Evolutionary conservation across 2,113 vertebrate species (phyloP).

Genomic region (Ochotona princeps): DNA sequence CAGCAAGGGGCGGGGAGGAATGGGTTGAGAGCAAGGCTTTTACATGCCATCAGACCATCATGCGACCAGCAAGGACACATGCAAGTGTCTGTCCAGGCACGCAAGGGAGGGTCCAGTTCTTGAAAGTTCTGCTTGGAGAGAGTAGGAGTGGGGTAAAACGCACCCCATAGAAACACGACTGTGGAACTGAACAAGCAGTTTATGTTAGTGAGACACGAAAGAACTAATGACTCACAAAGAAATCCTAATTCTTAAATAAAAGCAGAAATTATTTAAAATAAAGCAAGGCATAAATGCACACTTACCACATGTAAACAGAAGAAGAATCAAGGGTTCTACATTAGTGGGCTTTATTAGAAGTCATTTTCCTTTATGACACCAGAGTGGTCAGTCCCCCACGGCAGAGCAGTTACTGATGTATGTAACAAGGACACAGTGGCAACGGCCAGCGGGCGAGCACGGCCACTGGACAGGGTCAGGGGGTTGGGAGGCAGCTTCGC

Average conservation of each 20-base stretch:
- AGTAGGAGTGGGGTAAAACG: background rate
- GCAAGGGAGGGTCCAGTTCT: background rate
- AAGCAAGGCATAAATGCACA: background rate
- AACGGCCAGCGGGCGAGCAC: background rate
- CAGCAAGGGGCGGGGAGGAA: background rate
- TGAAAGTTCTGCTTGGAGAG: background rate
- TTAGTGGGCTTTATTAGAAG: no score
- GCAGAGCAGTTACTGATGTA: background rate
- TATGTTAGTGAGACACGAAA: background rate
- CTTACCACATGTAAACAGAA: background rate
- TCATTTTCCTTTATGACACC: background rate
- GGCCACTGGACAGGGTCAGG: no score
- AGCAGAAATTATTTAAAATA: background rate
- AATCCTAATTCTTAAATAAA: background rate
- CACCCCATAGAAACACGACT: no score
- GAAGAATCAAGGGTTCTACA: background rate
- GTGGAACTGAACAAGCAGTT: background rate
- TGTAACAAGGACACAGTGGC: background rate
- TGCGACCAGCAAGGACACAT: background rate
- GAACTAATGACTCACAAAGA: constrained; percentile 7
- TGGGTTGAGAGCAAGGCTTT: background rate
- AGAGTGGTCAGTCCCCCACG: background rate
- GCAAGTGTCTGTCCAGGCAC: background rate
- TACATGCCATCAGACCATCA: background rate
- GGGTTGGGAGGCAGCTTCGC: background rate